These are phyloP conservation scores for Neoascia interrupta DNA, from an alignment of 2,888 invertebrate genomes.

Conservation along the genomic window DNA sequence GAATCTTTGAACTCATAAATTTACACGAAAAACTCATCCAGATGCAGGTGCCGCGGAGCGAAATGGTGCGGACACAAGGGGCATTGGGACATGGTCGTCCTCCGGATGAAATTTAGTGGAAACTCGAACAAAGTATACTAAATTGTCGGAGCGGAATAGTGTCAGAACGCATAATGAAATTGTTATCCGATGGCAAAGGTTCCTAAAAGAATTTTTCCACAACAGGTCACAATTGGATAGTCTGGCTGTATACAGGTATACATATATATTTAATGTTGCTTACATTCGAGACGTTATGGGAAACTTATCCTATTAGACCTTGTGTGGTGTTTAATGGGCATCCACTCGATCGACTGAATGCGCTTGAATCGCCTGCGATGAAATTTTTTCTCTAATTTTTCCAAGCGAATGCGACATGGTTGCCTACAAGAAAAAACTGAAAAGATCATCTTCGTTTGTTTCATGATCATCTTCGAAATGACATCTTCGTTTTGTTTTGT, in stretches of 20 bases:
- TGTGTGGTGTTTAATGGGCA: slow-evolving; percentile 65
- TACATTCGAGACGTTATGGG: no score
- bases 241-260: no score
- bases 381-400: no score
- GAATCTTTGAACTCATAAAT: slow-evolving; percentile 49
- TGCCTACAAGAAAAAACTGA: no score
- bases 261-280: no score
- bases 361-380: slow-evolving; percentile 63
- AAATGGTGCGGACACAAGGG: slow-evolving; percentile 50
- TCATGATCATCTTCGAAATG: no score
- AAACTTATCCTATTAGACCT: no score
- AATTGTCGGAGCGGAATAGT: slow-evolving; percentile 42
- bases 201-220: slow-evolving; percentile 40
- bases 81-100: slow-evolving; percentile 12
- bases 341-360: slow-evolving; percentile 68
- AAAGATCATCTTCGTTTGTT: no score
- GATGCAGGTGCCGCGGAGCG: slow-evolving; percentile 63
- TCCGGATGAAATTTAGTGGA: slow-evolving; percentile 52
- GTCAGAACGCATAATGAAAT: slow-evolving; percentile 42
- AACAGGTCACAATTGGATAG: slow-evolving; percentile 24
- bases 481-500: no score
- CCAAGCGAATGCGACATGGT: no score
- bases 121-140: slow-evolving; percentile 35
- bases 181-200: background rate
- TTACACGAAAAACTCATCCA: slow-evolving; percentile 55